Conservation (phyloP, 1,140 invertebrate species). For the Vanessa tameamea region DNA sequence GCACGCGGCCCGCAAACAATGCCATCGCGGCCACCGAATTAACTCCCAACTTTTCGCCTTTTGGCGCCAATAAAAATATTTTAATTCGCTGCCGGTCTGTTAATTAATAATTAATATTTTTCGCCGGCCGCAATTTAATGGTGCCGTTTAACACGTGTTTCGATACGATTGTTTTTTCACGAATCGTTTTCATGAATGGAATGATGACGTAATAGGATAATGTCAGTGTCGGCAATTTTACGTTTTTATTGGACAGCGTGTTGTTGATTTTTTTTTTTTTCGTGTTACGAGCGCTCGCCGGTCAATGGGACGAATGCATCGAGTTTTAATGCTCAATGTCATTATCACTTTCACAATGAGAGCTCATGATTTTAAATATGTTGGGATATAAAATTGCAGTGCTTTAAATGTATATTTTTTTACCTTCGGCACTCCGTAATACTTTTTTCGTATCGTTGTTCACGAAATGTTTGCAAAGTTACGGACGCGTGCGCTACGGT, state of each 20-base stretch:
- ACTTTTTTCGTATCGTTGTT: conserved; percentile 14
- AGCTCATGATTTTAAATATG: conserved; percentile 63
- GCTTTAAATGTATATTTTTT: conserved; percentile 30
- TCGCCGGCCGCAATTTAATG: conserved; percentile 69
- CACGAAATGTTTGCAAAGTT: not conserved
- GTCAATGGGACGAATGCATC: conserved; percentile 77
- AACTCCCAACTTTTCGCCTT: conserved; percentile 77
- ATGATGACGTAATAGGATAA: conserved; percentile 80
- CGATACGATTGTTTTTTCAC: conserved; percentile 76
- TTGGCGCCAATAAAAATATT: conserved; percentile 79
- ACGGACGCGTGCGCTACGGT: not conserved
- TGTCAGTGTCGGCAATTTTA: conserved; percentile 78
- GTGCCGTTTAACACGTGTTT: conserved; percentile 74
- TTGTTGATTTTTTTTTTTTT: conserved; percentile 73
- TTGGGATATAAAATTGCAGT: conserved; percentile 42
- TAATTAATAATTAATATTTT: conserved; percentile 81
- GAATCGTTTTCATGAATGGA: conserved; percentile 77
- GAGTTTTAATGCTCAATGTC: conserved; percentile 79
- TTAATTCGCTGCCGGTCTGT: conserved; percentile 72
- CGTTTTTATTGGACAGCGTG: conserved; percentile 77
- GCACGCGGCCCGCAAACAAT: conserved; percentile 76
- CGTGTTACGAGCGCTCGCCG: conserved; percentile 61
- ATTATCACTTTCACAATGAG: conserved; percentile 79
- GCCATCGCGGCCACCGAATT: conserved; percentile 75
- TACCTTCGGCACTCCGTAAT: not conserved